Percentiles rank a stretch among this genome's conserved stretches.
These are phyloP conservation scores for Phoxinus phoxinus DNA, from an alignment of 2,113 vertebrate species.

Conservation along the genomic window DNA sequence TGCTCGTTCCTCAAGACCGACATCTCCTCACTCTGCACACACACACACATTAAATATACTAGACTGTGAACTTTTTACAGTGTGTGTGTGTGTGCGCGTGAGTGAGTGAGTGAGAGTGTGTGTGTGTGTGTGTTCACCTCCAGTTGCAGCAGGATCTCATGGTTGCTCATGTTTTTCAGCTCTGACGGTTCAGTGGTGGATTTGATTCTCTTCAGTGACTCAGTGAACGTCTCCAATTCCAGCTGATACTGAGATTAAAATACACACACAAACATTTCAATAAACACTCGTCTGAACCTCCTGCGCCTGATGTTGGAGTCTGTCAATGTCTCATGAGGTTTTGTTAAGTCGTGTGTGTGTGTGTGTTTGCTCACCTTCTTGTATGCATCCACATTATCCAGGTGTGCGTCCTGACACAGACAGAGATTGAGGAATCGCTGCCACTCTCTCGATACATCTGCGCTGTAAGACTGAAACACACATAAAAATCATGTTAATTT, in stretches of 20 bases:
- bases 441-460: conserved; percentile 87
- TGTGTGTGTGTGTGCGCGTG: conserved; percentile 36
- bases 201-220: conserved; percentile 80
- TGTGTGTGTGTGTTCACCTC: conserved; percentile 76
- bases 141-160: conserved; percentile 80
- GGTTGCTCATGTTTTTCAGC: conserved; percentile 73
- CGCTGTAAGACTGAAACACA: conserved; percentile 80
- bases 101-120: conserved; percentile 21
- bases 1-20: conserved; percentile 80
- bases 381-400: conserved; percentile 86
- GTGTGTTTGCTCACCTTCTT: conserved; percentile 78
- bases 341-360: neutral
- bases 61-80: neutral
- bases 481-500: neutral
- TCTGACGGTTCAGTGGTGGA: conserved; percentile 80
- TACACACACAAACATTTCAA: conserved; percentile 14
- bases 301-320: neutral
- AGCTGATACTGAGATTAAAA: conserved; percentile 54
- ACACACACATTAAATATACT: neutral
- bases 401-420: conserved; percentile 89
- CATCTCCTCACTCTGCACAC: conserved; percentile 84
- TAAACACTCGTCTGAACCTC: neutral
- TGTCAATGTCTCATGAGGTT: neutral
- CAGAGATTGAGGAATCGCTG: conserved; percentile 92
- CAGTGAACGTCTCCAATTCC: conserved; percentile 80